These are phyloP conservation scores for Pachypanchax playfairii DNA, from an alignment of 2,113 vertebrate genomes.

Conservation along the genomic window DNA sequence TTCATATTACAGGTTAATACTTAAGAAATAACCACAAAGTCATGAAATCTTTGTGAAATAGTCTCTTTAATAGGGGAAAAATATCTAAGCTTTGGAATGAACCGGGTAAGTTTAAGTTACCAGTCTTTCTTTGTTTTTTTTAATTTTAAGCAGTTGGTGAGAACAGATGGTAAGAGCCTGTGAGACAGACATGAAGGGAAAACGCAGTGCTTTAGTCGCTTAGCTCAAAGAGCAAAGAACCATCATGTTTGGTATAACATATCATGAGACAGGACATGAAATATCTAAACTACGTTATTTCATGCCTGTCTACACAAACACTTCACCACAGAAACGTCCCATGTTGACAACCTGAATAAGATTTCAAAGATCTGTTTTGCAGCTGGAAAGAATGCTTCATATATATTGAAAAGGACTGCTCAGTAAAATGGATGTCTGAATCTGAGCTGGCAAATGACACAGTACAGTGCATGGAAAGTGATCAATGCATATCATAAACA, in stretches of 20 bases:
- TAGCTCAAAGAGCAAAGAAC: constrained; percentile 56
- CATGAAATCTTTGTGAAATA: too few species aligned
- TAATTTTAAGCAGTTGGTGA: constrained; percentile 21
- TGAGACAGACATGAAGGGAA: constrained; percentile 26
- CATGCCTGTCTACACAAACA: constrained; percentile 66
- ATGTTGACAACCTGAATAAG: constrained; percentile 59
- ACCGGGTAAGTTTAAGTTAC: background rate
- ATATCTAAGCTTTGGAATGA: too few species aligned
- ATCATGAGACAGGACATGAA: constrained; percentile 47
- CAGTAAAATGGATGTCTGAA: constrained; percentile 64
- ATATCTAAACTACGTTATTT: constrained; percentile 74
- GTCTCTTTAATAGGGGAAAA: too few species aligned
- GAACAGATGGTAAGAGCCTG: constrained; percentile 36
- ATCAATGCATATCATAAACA: constrained; percentile 80
- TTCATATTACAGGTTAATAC: too few species aligned
- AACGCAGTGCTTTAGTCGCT: constrained; percentile 41
- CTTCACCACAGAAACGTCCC: constrained; percentile 46
- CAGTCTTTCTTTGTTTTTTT: background rate
- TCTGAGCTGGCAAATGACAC: constrained; percentile 60
- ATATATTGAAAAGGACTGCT: constrained; percentile 43
- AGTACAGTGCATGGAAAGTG: constrained; percentile 48
- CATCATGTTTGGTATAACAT: constrained; percentile 61
- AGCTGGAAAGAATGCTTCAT: constrained; percentile 47
- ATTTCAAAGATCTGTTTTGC: constrained; percentile 65
- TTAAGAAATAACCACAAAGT: too few species aligned